These are phyloP conservation scores for Brachionus angularis DNA, from an alignment of 1,140 invertebrate genomes.

Conservation along the genomic window DNA sequence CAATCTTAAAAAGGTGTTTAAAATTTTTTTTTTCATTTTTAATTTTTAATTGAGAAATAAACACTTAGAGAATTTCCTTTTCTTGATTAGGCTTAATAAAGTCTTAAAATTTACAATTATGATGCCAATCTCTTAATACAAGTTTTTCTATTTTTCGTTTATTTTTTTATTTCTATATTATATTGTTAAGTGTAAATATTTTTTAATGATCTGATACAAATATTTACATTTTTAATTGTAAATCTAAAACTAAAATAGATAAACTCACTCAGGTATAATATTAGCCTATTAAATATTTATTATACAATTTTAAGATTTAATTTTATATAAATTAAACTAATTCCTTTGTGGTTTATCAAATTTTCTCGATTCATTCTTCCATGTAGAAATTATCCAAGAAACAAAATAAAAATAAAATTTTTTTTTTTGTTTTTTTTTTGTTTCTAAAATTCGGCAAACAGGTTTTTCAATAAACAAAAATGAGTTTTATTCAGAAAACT, in stretches of 20 bases:
- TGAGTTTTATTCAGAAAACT: conserved; percentile 6
- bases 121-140: conserved; percentile 21
- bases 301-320: conserved; percentile 7
- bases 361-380: neutral
- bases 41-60: conserved; percentile 37
- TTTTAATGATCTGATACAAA: conserved; percentile 20
- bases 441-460: no score
- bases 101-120: neutral
- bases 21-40: no score
- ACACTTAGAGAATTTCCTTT: neutral
- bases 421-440: conserved; percentile 30
- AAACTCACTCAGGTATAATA: conserved; percentile 38
- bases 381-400: conserved; percentile 12
- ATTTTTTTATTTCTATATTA: no score
- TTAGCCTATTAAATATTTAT: conserved; percentile 22
- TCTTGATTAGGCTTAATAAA: neutral
- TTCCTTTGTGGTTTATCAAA: neutral
- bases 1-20: conserved; percentile 21
- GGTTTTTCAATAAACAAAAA: neutral
- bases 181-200: conserved; percentile 19
- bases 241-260: conserved; percentile 21
- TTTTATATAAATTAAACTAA: neutral
- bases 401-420: neutral
- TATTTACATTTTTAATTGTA: conserved; percentile 3
- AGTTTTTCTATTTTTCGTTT: neutral